Conservation (phyloP, 1,140 invertebrate genomes). For the Philaenus spumarius region DNA sequence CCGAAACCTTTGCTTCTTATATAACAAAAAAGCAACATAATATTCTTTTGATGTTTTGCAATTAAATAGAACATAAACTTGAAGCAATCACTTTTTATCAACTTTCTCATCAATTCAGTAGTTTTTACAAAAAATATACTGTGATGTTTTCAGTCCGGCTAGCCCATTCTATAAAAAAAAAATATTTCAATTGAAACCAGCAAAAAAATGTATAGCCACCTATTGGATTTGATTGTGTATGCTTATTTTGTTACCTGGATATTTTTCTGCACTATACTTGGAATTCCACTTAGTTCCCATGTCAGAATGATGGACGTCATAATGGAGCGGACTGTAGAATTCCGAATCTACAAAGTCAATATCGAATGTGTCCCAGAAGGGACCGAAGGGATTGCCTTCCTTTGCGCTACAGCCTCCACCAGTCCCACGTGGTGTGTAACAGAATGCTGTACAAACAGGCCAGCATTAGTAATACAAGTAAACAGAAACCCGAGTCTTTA, state of each 20-base stretch:
- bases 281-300: slow-evolving; percentile 65
- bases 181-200: neutral
- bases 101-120: too few relatives aligned
- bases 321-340: slow-evolving; percentile 88
- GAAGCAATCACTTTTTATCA: too few relatives aligned
- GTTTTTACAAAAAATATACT: neutral
- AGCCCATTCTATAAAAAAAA: neutral
- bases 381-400: slow-evolving; percentile 97
- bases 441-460: slow-evolving; percentile 56
- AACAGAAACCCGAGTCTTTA: slow-evolving; percentile 56
- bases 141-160: neutral
- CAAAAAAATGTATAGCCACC: neutral
- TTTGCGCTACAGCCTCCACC: slow-evolving; percentile 81
- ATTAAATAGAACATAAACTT: too few relatives aligned
- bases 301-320: slow-evolving; percentile 66
- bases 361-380: slow-evolving; percentile 94
- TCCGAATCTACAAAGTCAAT: slow-evolving; percentile 86
- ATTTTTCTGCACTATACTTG: slow-evolving; percentile 61
- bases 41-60: too few relatives aligned
- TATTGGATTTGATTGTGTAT: too few relatives aligned
- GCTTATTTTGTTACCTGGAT: slow-evolving; percentile 58
- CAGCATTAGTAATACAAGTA: slow-evolving; percentile 7
- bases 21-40: too few relatives aligned
- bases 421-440: slow-evolving; percentile 68
- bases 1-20: too few relatives aligned